Evolutionary conservation across 2,113 vertebrate genomes (phyloP).

Genomic region (Ursus arctos): DNA sequence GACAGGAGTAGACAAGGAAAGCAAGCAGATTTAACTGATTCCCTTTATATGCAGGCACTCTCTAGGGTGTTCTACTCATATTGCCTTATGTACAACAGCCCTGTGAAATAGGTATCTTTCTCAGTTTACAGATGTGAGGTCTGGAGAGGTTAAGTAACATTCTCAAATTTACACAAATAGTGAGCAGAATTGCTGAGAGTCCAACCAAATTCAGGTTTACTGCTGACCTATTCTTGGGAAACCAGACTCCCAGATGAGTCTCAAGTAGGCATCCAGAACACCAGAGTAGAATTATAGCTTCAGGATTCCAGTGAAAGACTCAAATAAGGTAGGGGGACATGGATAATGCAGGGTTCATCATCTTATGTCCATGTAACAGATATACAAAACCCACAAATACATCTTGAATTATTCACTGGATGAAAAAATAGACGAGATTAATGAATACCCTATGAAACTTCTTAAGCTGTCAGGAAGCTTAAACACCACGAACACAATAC

Average conservation of each 20-base stretch:
- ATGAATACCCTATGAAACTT: not conserved
- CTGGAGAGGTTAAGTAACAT: not conserved
- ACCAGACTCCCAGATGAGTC: not conserved
- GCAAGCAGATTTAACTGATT: not conserved
- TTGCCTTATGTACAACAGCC: not conserved
- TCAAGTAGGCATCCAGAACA: not conserved
- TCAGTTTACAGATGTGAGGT: not conserved
- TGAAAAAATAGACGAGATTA: slow-evolving; percentile 1
- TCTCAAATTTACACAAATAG: not conserved
- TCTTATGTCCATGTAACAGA: not conserved
- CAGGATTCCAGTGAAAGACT: not conserved
- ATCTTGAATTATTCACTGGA: slow-evolving; percentile 29
- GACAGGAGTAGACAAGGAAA: not conserved
- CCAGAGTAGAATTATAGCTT: not conserved
- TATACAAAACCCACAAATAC: not conserved
- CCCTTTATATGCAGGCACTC: not conserved
- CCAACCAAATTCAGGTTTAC: not conserved
- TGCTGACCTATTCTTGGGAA: not conserved
- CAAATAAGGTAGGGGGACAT: not conserved
- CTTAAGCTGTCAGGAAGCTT: not conserved
- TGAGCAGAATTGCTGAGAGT: not conserved
- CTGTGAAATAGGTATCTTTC: not conserved
- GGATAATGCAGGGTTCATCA: not conserved
- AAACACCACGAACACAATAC: slow-evolving; percentile 24
- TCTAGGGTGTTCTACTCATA: not conserved